Evolutionary conservation across 1,140 invertebrate genomes (phyloP).

Genomic region (Steinernema khuongi): DNA sequence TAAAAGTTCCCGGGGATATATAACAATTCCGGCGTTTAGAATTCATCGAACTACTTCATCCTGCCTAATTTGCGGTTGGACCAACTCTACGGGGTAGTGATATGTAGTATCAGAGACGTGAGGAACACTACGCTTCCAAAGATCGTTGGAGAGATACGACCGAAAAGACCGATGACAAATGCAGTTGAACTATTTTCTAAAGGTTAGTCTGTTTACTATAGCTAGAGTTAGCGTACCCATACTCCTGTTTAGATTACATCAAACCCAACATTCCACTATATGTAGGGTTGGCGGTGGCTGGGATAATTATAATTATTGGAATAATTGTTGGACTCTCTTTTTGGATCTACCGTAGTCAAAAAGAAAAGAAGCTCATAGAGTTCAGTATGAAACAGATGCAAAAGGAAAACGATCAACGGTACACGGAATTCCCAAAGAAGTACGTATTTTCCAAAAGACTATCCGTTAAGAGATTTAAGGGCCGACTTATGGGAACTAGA

Average conservation of each 20-base stretch:
- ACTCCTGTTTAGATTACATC: not conserved
- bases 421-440: slow-evolving; percentile 53
- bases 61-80: slow-evolving; percentile 40
- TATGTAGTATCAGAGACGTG: slow-evolving; percentile 49
- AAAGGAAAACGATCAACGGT: slow-evolving; percentile 39
- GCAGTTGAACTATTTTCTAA: slow-evolving; percentile 32
- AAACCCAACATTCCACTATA: not conserved
- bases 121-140: slow-evolving; percentile 43
- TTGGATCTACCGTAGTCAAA: slow-evolving; percentile 24
- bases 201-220: slow-evolving; percentile 23
- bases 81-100: slow-evolving; percentile 48
- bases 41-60: slow-evolving; percentile 35
- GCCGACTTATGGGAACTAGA: slow-evolving; percentile 56
- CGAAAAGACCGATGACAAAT: slow-evolving; percentile 30
- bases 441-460: slow-evolving; percentile 9
- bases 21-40: slow-evolving; percentile 28
- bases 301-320: slow-evolving; percentile 34
- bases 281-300: not conserved
- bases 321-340: slow-evolving; percentile 26
- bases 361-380: slow-evolving; percentile 38
- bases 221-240: not conserved
- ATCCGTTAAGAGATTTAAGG: slow-evolving; percentile 31
- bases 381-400: slow-evolving; percentile 26
- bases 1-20: not conserved
- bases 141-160: slow-evolving; percentile 29